Conservation (phyloP, 2,797 vertebrate species). For the Vipera ursinii region DNA sequence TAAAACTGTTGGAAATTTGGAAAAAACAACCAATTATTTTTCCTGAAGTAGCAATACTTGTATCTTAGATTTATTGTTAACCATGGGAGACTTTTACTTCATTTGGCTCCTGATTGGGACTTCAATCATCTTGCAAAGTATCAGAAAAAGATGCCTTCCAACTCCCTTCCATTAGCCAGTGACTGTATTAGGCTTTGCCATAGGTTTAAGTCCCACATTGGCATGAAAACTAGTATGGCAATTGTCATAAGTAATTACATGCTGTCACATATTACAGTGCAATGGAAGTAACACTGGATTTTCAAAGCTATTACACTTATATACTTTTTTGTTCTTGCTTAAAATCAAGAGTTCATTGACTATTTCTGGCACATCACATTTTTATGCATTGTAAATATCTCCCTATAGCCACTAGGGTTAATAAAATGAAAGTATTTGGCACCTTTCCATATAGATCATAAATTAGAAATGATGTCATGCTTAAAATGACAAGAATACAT, state of each 20-base stretch:
- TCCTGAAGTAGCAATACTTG: neutral
- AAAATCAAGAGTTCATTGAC: neutral
- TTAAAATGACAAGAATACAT: conserved; percentile 5
- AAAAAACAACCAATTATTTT: neutral
- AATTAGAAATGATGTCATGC: neutral
- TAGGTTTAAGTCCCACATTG: neutral
- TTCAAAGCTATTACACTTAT: neutral
- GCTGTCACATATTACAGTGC: neutral
- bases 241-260: neutral
- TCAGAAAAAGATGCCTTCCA: neutral
- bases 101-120: neutral
- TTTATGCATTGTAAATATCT: neutral
- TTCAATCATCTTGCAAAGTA: neutral
- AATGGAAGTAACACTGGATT: neutral
- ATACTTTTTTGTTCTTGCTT: neutral
- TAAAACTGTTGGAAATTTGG: neutral
- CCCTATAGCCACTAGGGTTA: neutral
- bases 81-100: neutral
- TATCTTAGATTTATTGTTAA: neutral
- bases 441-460: neutral
- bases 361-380: neutral
- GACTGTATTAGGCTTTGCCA: neutral
- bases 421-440: neutral
- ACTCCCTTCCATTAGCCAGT: neutral
- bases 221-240: neutral